Percentiles rank a stretch among this genome's conserved stretches.
Evolutionary conservation across 2,113 vertebrate genomes (phyloP).

Genomic region (Calidris pugnax): DNA sequence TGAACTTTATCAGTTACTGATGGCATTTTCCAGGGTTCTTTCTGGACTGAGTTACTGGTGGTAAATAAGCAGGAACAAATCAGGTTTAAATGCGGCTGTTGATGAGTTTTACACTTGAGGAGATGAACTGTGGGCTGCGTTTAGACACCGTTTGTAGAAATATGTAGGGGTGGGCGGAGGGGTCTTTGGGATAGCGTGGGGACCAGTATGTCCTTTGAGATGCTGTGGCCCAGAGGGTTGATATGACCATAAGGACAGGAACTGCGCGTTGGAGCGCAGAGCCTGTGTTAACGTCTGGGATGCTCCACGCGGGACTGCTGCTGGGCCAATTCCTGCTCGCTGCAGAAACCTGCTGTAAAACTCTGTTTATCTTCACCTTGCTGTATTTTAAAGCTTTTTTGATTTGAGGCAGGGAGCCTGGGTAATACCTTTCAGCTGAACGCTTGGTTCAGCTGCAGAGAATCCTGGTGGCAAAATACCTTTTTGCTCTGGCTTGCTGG

Average conservation of each 20-base stretch:
- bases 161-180: background rate
- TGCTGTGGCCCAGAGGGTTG: background rate
- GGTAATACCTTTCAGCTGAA: background rate
- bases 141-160: background rate
- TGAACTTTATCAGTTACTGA: background rate
- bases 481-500: background rate
- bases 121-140: background rate
- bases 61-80: background rate
- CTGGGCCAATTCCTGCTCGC: background rate
- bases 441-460: background rate
- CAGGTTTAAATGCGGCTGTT: background rate
- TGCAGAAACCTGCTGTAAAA: background rate
- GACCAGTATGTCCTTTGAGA: fast-evolving
- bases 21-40: background rate
- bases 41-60: background rate
- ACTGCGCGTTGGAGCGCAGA: background rate
- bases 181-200: background rate
- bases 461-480: background rate
- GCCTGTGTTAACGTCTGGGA: background rate
- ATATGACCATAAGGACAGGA: background rate
- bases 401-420: background rate
- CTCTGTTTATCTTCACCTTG: background rate
- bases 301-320: background rate
- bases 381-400: background rate
- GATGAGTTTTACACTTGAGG: background rate